phyloP scores from a whole-genome alignment of 2,113 vertebrate species.

The Pavo muticus region DNA sequence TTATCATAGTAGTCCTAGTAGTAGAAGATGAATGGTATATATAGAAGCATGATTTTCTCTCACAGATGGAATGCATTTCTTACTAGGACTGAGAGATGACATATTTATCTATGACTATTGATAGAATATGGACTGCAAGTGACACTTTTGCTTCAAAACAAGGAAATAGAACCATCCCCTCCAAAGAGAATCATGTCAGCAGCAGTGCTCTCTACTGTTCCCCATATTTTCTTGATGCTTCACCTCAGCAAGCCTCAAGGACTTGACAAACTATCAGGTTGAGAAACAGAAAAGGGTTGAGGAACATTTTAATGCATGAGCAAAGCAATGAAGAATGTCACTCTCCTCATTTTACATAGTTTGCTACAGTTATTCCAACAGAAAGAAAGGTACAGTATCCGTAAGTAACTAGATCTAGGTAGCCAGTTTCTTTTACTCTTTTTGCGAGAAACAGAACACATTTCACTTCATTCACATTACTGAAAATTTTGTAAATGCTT shows the following conservation, averaged over 20 bases:
- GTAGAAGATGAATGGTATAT: background rate
- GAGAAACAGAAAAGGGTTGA: background rate
- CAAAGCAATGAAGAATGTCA: background rate
- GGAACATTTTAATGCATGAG: background rate
- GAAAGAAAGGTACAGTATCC: background rate
- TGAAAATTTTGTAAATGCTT: background rate
- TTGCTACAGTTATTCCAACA: background rate
- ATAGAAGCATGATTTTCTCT: background rate
- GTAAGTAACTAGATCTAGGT: background rate
- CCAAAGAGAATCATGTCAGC: background rate
- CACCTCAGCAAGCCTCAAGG: background rate
- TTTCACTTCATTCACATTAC: background rate
- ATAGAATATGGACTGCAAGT: background rate
- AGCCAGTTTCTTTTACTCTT: background rate
- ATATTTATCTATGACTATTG: background rate
- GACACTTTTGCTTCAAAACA: slow-evolving; percentile 9
- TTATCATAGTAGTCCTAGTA: accelerated
- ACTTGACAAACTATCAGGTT: background rate
- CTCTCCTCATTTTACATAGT: no score
- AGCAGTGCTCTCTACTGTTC: background rate
- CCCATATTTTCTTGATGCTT: background rate
- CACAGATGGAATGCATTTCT: background rate
- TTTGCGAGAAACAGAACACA: accelerated
- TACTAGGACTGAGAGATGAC: background rate
- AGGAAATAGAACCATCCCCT: slow-evolving; percentile 21